These are phyloP conservation scores for Zaprionus capensis DNA, from an alignment of 1,140 invertebrate species.

Conservation along the genomic window DNA sequence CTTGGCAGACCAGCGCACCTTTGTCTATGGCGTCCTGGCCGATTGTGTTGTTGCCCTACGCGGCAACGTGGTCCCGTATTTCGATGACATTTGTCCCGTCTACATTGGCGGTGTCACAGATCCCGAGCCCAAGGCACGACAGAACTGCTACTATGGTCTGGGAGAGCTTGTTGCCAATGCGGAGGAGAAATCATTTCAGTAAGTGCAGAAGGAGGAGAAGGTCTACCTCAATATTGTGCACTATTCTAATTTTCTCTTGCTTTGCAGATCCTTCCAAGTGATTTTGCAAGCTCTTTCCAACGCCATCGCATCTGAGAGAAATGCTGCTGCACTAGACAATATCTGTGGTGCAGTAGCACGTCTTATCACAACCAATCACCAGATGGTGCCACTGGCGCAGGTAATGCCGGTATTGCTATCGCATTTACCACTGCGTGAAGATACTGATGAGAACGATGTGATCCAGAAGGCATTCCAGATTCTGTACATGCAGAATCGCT, in stretches of 20 bases:
- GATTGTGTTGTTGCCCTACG: constrained; percentile 89
- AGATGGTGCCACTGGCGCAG: constrained; percentile 88
- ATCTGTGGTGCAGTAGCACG: constrained; percentile 91
- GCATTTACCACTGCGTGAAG: constrained; percentile 90
- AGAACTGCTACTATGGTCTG: constrained; percentile 91
- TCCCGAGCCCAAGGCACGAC: constrained; percentile 88
- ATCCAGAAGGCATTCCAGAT: constrained; percentile 88
- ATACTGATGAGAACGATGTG: constrained; percentile 90
- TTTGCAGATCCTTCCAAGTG: constrained; percentile 74
- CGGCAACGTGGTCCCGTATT: constrained; percentile 86
- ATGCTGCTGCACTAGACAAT: constrained; percentile 89
- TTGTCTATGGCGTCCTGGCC: constrained; percentile 89
- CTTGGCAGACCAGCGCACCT: constrained; percentile 86
- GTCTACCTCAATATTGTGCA: constrained; percentile 34
- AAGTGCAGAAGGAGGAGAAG: constrained; percentile 25
- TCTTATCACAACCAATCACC: constrained; percentile 88
- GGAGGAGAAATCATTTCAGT: constrained; percentile 76
- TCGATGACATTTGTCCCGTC: constrained; percentile 87
- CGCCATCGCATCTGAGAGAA: constrained; percentile 87
- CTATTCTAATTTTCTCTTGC: neutral
- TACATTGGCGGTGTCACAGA: constrained; percentile 87
- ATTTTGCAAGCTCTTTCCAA: constrained; percentile 89
- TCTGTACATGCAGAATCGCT: constrained; percentile 87
- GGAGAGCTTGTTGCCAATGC: constrained; percentile 89
- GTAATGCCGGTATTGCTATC: constrained; percentile 90